Conservation (phyloP, 2,888 invertebrate genomes). For the Himalopsyche tibetana region DNA sequence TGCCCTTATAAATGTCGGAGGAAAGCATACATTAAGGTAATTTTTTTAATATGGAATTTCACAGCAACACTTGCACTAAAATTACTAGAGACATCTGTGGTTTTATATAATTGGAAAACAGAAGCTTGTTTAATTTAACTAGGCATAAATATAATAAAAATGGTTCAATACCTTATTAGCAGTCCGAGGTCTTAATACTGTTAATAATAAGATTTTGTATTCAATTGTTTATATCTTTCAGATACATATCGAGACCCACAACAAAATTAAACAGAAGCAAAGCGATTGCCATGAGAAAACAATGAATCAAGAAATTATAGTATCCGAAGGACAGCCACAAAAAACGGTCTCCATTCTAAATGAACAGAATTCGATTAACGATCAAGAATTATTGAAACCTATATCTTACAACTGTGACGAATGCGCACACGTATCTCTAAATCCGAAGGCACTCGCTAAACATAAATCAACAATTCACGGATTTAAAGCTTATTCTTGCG, state of each 20-base stretch:
- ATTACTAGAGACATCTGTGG: too few species aligned
- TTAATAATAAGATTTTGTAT: too few species aligned
- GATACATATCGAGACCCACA: constrained; percentile 27
- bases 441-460: neutral
- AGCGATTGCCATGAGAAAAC: neutral
- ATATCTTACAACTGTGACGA: neutral
- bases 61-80: too few species aligned
- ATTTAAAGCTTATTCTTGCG: constrained; percentile 48
- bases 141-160: too few species aligned
- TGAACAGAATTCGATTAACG: neutral
- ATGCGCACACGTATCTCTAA: neutral
- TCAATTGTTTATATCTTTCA: neutral
- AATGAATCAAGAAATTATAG: neutral
- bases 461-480: constrained; percentile 32
- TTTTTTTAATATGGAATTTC: too few species aligned
- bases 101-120: too few species aligned
- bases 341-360: neutral
- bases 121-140: too few species aligned
- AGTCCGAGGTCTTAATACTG: too few species aligned
- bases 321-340: neutral
- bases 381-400: neutral
- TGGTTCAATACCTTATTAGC: too few species aligned
- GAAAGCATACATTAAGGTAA: constrained; percentile 59
- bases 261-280: constrained; percentile 12
- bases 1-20: constrained; percentile 61